These are phyloP conservation scores for Brienomyrus longianalis DNA, from an alignment of 2,113 vertebrate genomes.

Conservation along the genomic window DNA sequence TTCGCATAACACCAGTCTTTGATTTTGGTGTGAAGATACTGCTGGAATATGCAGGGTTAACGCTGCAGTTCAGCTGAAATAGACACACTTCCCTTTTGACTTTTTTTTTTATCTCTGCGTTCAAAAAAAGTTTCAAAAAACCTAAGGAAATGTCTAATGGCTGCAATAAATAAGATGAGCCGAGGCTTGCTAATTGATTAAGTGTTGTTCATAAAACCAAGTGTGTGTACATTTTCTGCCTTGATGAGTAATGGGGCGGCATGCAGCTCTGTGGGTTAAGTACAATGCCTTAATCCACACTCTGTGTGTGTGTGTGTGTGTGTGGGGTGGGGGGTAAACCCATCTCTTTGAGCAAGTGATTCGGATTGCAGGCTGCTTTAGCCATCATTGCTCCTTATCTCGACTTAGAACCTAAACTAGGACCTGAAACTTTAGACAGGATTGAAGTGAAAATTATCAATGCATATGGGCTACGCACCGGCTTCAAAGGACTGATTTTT, in stretches of 20 bases:
- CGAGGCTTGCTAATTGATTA: neutral
- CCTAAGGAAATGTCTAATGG: neutral
- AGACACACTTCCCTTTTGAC: neutral
- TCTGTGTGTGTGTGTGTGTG: neutral
- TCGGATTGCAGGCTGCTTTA: neutral
- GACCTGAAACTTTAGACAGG: neutral
- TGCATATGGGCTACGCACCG: neutral
- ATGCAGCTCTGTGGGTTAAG: neutral
- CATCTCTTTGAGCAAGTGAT: neutral
- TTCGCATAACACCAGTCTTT: neutral
- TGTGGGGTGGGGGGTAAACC: neutral
- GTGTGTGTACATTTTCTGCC: neutral
- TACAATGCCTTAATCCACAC: neutral
- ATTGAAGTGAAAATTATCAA: neutral
- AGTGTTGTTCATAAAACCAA: neutral
- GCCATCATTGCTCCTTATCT: neutral
- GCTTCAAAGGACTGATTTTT: neutral
- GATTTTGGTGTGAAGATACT: neutral
- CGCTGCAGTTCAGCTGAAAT: neutral
- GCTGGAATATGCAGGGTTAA: neutral
- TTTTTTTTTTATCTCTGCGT: neutral
- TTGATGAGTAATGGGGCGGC: neutral
- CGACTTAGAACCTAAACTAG: neutral
- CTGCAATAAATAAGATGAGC: neutral
- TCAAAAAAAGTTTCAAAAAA: neutral